Percentiles rank a stretch among this genome's conserved stretches.
Evolutionary conservation across 2,888 invertebrate species (phyloP).

Genomic region (Archaeoteleia sp.): DNA sequence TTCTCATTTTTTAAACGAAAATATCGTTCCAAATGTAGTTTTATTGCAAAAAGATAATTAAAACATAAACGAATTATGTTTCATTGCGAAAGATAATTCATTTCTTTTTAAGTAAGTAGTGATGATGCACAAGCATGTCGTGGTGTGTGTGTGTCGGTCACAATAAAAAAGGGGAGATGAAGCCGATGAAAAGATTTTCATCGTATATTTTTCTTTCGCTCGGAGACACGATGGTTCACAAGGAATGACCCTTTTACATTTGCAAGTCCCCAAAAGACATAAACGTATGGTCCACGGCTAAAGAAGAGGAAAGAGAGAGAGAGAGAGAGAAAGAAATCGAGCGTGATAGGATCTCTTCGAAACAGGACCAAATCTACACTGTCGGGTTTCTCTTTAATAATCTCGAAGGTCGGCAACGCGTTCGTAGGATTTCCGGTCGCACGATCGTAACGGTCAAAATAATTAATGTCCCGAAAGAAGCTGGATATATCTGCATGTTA

Average conservation of each 20-base stretch:
- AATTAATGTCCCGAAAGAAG: slow-evolving; percentile 57
- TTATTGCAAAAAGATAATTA: too few relatives aligned
- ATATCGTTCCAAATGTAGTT: too few relatives aligned
- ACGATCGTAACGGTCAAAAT: slow-evolving; percentile 62
- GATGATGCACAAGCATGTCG: too few relatives aligned
- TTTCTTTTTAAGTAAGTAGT: too few relatives aligned
- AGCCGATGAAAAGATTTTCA: too few relatives aligned
- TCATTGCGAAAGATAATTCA: too few relatives aligned
- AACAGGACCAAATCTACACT: slow-evolving; percentile 54
- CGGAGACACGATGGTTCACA: slow-evolving; percentile 3
- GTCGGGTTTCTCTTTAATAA: slow-evolving; percentile 54
- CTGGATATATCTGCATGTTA: slow-evolving; percentile 31
- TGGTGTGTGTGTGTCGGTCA: too few relatives aligned
- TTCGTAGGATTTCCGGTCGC: slow-evolving; percentile 60
- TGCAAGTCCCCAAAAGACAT: slow-evolving; percentile 30
- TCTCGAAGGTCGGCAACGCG: slow-evolving; percentile 53
- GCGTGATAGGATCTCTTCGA: slow-evolving; percentile 49
- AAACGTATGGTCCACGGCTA: slow-evolving; percentile 12
- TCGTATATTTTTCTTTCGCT: slow-evolving; percentile 27
- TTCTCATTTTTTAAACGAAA: too few relatives aligned
- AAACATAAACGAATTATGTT: too few relatives aligned
- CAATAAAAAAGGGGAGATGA: too few relatives aligned
- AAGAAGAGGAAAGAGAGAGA: too few relatives aligned
- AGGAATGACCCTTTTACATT: slow-evolving; percentile 46
- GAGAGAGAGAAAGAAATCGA: slow-evolving; percentile 26